Evolutionary conservation across 2,888 invertebrate species (phyloP).

Genomic region (Drosophila phalerata): DNA sequence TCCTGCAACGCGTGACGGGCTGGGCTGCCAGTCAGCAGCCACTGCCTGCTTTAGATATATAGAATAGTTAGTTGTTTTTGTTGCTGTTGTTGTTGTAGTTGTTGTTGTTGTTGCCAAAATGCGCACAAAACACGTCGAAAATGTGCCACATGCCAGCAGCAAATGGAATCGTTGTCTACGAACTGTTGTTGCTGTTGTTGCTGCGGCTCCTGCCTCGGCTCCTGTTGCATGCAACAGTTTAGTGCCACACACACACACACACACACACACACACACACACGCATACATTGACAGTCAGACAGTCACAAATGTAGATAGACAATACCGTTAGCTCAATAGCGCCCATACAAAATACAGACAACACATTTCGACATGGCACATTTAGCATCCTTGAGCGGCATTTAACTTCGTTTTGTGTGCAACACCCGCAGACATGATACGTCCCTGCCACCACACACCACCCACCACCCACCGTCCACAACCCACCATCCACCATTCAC

Average conservation of each 20-base stretch:
- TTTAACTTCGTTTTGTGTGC: constrained; percentile 71
- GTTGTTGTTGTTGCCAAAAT: constrained; percentile 70
- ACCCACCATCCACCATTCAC: not conserved
- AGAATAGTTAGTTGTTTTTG: constrained; percentile 35
- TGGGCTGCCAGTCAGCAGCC: constrained; percentile 55
- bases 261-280: constrained; percentile 4
- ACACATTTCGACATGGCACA: constrained; percentile 79
- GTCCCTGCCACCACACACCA: constrained; percentile 7
- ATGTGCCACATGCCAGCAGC: constrained; percentile 81
- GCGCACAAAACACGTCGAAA: constrained; percentile 80
- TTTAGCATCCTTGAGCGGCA: constrained; percentile 81
- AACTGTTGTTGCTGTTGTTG: constrained; percentile 11
- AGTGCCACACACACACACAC: constrained; percentile 40
- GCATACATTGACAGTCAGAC: constrained; percentile 21
- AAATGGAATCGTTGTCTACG: constrained; percentile 60
- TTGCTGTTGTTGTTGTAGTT: constrained; percentile 48
- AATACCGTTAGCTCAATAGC: constrained; percentile 62
- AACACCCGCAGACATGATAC: constrained; percentile 35
- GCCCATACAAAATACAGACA: constrained; percentile 46
- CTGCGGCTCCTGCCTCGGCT: constrained; percentile 13
- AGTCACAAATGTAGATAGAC: constrained; percentile 44
- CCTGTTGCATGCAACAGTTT: constrained; percentile 76
- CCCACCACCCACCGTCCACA: not conserved
- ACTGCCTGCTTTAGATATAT: constrained; percentile 50
- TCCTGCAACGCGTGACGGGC: constrained; percentile 72